A percentile compares a stretch with the other conserved stretches of the same genome.
Evolutionary conservation across 2,888 invertebrate species (phyloP).

Genomic region (Cacoxenus indagator): DNA sequence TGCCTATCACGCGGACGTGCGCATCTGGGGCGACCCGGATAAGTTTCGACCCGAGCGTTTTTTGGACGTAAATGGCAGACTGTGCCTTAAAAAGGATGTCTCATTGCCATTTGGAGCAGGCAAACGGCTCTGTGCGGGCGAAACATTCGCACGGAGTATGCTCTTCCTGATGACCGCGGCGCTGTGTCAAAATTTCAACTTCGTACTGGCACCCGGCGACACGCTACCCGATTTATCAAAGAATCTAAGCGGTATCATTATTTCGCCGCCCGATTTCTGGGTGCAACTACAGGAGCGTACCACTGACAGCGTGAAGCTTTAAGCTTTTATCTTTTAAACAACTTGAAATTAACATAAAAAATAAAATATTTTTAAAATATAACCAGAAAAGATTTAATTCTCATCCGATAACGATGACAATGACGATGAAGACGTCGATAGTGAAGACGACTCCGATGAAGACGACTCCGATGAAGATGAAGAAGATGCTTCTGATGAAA

Average conservation of each 20-base stretch:
- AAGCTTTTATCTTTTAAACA: not conserved
- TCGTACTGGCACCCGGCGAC: slow-evolving; percentile 73
- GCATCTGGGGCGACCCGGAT: slow-evolving; percentile 77
- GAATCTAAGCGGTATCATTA: slow-evolving; percentile 72
- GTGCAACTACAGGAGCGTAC: slow-evolving; percentile 70
- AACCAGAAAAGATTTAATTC: no score
- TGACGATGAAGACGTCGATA: no score
- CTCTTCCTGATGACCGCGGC: slow-evolving; percentile 76
- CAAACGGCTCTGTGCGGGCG: slow-evolving; percentile 79
- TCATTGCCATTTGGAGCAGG: slow-evolving; percentile 79
- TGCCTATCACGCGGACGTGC: slow-evolving; percentile 74
- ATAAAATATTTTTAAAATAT: no score
- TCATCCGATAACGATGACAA: no score
- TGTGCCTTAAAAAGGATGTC: slow-evolving; percentile 74
- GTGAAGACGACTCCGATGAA: no score
- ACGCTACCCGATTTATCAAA: slow-evolving; percentile 70
- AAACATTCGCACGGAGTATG: slow-evolving; percentile 78
- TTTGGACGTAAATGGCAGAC: slow-evolving; percentile 73
- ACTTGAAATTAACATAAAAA: not conserved
- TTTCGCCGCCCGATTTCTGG: slow-evolving; percentile 75
- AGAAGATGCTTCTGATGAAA: no score
- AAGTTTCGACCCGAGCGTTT: slow-evolving; percentile 79
- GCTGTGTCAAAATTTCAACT: slow-evolving; percentile 77
- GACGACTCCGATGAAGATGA: no score
- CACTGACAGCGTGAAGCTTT: slow-evolving; percentile 3